These are phyloP conservation scores for Schlechtendalia chinensis DNA, from an alignment of 1,140 invertebrate species.

Conservation along the genomic window DNA sequence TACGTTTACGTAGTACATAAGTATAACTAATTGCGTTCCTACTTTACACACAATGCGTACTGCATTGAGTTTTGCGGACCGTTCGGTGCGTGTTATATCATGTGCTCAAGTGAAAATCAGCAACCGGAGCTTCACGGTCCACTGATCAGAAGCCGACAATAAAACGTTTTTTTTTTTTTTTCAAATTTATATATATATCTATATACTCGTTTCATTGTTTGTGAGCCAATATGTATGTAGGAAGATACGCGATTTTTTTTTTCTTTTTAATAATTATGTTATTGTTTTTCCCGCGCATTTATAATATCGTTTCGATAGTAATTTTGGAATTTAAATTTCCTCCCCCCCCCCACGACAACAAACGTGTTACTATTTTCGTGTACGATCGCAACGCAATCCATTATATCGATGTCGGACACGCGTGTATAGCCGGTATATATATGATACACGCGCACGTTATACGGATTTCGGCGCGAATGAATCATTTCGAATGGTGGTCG, in stretches of 20 bases:
- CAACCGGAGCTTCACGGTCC: not conserved
- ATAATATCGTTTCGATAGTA: not conserved
- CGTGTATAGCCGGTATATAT: no score
- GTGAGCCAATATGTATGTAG: not conserved
- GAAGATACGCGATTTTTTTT: not conserved
- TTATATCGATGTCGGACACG: not conserved
- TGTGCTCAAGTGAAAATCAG: not conserved
- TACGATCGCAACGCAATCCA: not conserved
- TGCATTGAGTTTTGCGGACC: not conserved
- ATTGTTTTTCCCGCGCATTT: not conserved
- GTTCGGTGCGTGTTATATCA: not conserved
- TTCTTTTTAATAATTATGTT: not conserved
- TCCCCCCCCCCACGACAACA: not conserved
- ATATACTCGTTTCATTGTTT: slow-evolving; percentile 9
- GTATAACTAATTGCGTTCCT: slow-evolving; percentile 33
- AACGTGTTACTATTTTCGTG: not conserved
- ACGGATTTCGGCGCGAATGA: slow-evolving; percentile 10
- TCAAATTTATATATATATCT: not conserved
- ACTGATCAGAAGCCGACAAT: not conserved
- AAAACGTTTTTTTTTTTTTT: not conserved
- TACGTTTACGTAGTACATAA: not conserved
- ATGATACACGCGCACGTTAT: no score
- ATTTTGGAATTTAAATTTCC: not conserved
- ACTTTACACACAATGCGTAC: slow-evolving; percentile 23
- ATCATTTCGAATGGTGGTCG: slow-evolving; percentile 12